These are phyloP conservation scores for Epinotia brunnichana DNA, from an alignment of 2,888 invertebrate species.

Conservation along the genomic window DNA sequence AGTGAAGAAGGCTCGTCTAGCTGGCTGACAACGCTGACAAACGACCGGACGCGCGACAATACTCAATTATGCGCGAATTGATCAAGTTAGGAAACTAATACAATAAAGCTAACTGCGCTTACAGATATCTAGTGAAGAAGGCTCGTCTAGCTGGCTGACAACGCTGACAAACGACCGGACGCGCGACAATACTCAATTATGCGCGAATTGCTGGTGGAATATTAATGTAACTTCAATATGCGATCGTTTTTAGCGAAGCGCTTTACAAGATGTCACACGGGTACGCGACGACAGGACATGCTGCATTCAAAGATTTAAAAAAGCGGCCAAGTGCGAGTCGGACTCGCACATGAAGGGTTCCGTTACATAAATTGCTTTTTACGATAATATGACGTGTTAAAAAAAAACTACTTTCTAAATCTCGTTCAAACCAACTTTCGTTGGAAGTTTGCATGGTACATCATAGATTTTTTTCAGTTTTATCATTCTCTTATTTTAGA, in stretches of 20 bases:
- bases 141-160: neutral
- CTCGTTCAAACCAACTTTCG: too few relatives aligned
- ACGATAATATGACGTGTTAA: too few relatives aligned
- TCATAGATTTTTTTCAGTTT: too few relatives aligned
- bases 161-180: constrained; percentile 32
- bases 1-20: neutral
- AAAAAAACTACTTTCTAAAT: too few relatives aligned
- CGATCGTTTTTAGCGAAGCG: constrained; percentile 8
- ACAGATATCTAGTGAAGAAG: neutral
- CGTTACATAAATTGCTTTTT: too few relatives aligned
- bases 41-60: constrained; percentile 27
- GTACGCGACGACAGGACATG: too few relatives aligned
- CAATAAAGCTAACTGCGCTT: neutral
- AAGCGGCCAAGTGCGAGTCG: too few relatives aligned
- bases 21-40: constrained; percentile 7
- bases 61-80: constrained; percentile 25
- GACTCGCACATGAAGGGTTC: too few relatives aligned
- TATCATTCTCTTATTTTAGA: too few relatives aligned
- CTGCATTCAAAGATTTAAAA: too few relatives aligned
- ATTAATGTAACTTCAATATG: constrained; percentile 19
- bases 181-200: constrained; percentile 34
- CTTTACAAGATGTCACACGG: neutral
- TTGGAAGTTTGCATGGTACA: too few relatives aligned
- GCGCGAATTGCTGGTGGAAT: constrained; percentile 25
- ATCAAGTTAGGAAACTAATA: neutral